phyloP scores from a whole-genome alignment of 2,797 vertebrate species.

The Enteromius treurensis region DNA sequence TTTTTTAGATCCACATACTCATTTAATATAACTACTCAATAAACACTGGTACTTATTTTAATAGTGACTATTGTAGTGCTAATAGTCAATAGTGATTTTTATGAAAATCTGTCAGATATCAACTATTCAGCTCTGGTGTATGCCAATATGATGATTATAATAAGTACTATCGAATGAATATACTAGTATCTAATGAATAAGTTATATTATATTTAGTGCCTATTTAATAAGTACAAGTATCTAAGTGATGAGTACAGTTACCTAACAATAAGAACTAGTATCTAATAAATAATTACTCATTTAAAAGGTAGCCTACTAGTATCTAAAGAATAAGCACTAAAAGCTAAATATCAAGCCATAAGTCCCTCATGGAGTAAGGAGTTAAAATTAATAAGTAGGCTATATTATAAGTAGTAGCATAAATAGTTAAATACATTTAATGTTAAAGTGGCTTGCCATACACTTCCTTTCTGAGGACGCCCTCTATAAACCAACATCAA shows the following conservation, averaged over 20 bases:
- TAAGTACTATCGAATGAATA: background rate
- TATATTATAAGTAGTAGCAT: background rate
- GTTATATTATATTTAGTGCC: no score
- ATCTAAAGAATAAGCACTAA: background rate
- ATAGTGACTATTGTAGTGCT: background rate
- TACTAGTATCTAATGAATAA: background rate
- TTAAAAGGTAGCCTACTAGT: no score
- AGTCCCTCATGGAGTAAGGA: background rate
- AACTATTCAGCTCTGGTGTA: background rate
- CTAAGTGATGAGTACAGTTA: background rate
- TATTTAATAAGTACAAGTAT: background rate
- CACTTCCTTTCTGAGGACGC: conserved; percentile 22
- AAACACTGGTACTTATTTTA: background rate
- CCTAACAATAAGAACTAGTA: background rate
- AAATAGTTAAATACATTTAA: background rate
- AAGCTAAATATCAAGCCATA: background rate
- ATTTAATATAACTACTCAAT: background rate
- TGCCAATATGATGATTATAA: background rate
- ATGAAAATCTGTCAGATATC: background rate
- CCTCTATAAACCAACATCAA: conserved; percentile 54
- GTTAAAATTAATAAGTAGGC: background rate
- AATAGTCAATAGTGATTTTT: background rate
- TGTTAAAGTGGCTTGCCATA: background rate
- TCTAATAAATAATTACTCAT: background rate
- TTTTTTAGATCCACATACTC: background rate